Evolutionary conservation across 64 coral and sea anemone species (phyloP), one percentile per base, ranked within the genome.

Genomic region (Platygyra sinensis): DNA sequence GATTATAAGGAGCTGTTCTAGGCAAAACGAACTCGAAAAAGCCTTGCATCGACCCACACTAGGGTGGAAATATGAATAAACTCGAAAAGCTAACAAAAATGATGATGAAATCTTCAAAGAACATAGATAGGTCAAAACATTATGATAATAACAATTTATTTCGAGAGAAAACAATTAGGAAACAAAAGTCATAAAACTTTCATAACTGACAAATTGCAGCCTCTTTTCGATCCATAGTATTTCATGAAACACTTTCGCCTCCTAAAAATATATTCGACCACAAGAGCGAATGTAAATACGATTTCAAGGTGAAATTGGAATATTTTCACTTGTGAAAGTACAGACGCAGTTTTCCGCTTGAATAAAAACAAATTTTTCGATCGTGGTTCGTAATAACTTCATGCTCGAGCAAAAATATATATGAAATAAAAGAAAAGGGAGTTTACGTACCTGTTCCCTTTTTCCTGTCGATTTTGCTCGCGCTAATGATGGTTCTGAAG

Each of bases 171-270:
- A 29, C 51, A 79, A 55, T 55, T 79, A 52, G 1, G 75, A 77
- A 27, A 24, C 50, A 79, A 28, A 79, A 55, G 51, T 28, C 76
- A 79, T 79, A 46, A 79, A 79, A 79, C 9, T 79, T 79, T 79
- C 38, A 79, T 79, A 30, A 79, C 76, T 27, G 76, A 79, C 46
- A 79, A 57, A 79, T 79, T 27, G 22, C 42, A 46, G 3, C 76
- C 15, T 3, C 76, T 57, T 79, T 10, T 79, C 49, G 46, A n/a
- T 28, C 28, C 49, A 57, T 10, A 24, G 10, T 29, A 1, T 9
- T 79, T 52, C 50, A 79, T 13, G 50, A 79, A 54, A 11, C 50
- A 55, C 0, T 29, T 11, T 79, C 46, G 28, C 10, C 4, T 27
- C 3, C 24, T 11, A 79, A 79, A 79, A 27, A 15, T 16, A 54